Conservation (phyloP, 2,797 vertebrate species). For the Dallia pectoralis region DNA sequence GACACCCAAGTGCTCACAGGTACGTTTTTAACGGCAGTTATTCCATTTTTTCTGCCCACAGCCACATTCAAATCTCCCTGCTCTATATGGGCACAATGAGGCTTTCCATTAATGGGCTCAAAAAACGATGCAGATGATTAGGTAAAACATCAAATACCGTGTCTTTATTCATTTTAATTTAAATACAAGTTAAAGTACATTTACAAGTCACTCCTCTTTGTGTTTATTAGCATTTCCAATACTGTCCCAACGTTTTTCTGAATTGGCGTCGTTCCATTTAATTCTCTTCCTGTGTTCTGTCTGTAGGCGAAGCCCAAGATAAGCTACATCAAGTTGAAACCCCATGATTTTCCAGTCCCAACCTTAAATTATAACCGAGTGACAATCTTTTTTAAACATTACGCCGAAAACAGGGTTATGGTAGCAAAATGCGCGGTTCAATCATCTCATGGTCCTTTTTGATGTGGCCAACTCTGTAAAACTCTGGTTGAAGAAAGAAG, state of each 20-base stretch:
- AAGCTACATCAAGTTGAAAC: neutral
- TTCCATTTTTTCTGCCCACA: no score
- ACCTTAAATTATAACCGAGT: neutral
- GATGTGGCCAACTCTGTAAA: constrained; percentile 99
- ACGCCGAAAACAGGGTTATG: constrained; percentile 99
- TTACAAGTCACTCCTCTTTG: no score
- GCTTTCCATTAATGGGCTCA: no score
- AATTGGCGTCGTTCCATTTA: constrained; percentile 18
- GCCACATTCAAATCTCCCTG: no score
- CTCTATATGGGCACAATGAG: no score
- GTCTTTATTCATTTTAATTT: constrained; percentile 61
- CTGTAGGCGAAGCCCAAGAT: neutral
- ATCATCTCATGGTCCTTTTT: constrained; percentile 99
- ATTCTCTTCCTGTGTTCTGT: constrained; percentile 5
- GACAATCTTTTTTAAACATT: constrained; percentile 83
- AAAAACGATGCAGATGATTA: no score
- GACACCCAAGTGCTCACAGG: no score
- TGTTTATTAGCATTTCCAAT: no score
- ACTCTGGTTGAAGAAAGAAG: constrained; percentile 84
- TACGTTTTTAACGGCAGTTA: no score
- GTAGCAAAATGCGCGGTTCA: constrained; percentile 97
- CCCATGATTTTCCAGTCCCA: constrained; percentile 9
- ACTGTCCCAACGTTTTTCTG: no score
- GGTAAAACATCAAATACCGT: no score
- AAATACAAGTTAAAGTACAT: constrained; percentile 49